Percentiles rank a stretch among this genome's conserved stretches.
Conservation (phyloP, 1,140 invertebrate genomes). For the Polypedilum pembai region DNA sequence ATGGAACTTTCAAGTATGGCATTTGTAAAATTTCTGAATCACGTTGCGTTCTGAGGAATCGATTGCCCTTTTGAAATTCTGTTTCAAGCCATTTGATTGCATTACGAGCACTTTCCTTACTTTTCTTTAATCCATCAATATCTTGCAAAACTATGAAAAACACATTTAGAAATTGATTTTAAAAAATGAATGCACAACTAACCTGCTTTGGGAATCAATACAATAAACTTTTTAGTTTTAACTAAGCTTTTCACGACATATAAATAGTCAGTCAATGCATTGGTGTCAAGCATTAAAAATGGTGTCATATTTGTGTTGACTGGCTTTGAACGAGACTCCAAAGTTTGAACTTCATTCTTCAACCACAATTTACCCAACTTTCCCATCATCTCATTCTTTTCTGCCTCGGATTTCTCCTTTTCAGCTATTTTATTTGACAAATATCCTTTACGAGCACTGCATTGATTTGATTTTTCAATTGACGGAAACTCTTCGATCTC, state of each 20-base stretch:
- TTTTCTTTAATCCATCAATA: slow-evolving; percentile 76
- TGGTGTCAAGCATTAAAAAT: slow-evolving; percentile 66
- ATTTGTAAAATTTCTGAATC: slow-evolving; percentile 66
- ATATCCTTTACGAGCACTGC: not conserved
- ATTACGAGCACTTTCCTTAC: slow-evolving; percentile 67
- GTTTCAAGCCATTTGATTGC: slow-evolving; percentile 85
- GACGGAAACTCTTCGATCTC: not conserved
- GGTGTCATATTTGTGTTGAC: slow-evolving; percentile 53
- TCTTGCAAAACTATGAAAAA: slow-evolving; percentile 69
- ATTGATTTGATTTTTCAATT: slow-evolving; percentile 11
- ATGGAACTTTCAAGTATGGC: slow-evolving; percentile 64
- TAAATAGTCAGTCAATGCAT: slow-evolving; percentile 61
- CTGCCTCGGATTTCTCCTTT: slow-evolving; percentile 51
- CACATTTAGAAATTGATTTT: slow-evolving; percentile 30
- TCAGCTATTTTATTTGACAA: slow-evolving; percentile 29
- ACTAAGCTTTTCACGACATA: slow-evolving; percentile 70
- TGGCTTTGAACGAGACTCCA: slow-evolving; percentile 48
- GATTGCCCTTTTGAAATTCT: slow-evolving; percentile 74
- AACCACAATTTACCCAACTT: slow-evolving; percentile 56
- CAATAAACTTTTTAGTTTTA: slow-evolving; percentile 64
- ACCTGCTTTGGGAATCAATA: slow-evolving; percentile 74
- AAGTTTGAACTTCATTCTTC: slow-evolving; percentile 61
- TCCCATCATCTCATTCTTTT: slow-evolving; percentile 55
- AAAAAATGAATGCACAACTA: slow-evolving; percentile 37
- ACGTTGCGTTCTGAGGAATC: slow-evolving; percentile 72